Evolutionary conservation across 2,113 vertebrate genomes (phyloP), one percentile per base, ranked within the genome.

Genomic region (Clarias batrachus): DNA sequence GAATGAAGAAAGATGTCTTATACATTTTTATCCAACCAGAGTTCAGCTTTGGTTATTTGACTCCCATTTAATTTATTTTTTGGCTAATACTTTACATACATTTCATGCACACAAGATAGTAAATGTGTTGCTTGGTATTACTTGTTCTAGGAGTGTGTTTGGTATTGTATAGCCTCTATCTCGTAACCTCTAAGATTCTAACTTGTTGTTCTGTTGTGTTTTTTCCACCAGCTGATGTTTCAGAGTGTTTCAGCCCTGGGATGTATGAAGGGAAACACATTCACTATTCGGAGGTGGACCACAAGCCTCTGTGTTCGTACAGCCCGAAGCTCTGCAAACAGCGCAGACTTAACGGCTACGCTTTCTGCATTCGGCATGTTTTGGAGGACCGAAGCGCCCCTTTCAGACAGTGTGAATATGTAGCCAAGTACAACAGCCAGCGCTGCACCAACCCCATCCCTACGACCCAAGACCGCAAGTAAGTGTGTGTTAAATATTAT

Each of bases 211-310:
- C 3, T 41, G 33, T 37, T 37, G 33, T 41, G 30, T 16, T 62
- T 87, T 82, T 19, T 71, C 60, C 54, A 94, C 93, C 95, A 97
- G 96, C 96, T 97, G 95, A 97, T 97, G 96, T 96, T 96, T 95
- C 93, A 95, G 95, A 96, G 96, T 94, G 95, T 95, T 94, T 96
- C 95, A 96, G 94, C 95, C 95, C 96, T 96, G 96, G 96, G 96
- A 97, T 97, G 96, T 97, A 96, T 96, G 96, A 97, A 96, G 96
- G 96, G 95, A 97, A 97, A 97, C 96, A 97, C 93, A 97, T 97
- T 96, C 96, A 97, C 96, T 97, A 96, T 95, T 97, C 96, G 94
- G 96, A 97, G 95, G 96, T 97, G 95, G 96, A 97, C 95, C 96
- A 96, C 94, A 97, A 97, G 94, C 96, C 96, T 92, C 94, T 97